Base-by-base conservation (phyloP, 1,140 invertebrate species). In the Kradibia gibbosae region DNA sequence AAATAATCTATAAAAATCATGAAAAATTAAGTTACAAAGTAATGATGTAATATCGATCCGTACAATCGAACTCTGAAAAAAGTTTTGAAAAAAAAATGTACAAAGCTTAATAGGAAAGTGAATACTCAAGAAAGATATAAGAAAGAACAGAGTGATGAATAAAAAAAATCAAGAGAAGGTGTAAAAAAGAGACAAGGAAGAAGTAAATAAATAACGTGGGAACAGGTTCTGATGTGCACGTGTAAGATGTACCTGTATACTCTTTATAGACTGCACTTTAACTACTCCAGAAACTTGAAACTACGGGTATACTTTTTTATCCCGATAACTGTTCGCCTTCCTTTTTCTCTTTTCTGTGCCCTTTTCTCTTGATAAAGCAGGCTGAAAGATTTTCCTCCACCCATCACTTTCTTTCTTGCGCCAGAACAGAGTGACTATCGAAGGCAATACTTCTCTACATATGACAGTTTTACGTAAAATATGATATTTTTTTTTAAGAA, bases 191-290 rank as follows among this genome's bases (percentile, higher is more conserved):
- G 55, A 34, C 17, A 28, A 57, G 42, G 28, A 45, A 71, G 39
- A 50, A 82, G 70, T 78, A 62, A 82, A 82, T 82, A 82, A 82
- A 57, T 82, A 78, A 78, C 81, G 81, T 73, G 81, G 75, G 75
- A 82, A 78, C 60, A 57, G 74, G 55, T 28, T 70, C 55, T 50
- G 25, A 70, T 79, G 78, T 50, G 34, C 71, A 55, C 72, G 22
- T 20, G 36, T 8, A 25, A 10, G 55, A 34, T 73, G n/a, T 57
- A 34, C 25, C 45, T 50, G 60, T 55, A 39, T 28, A 34, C 67
- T 82, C 57, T 36, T 72, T 82, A 82, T 78, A 82, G 55, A 82
- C 81, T 78, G 81, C 76, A 82, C 81, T 82, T 82, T 78, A 82
- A 82, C 81, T 82, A 78, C 80, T 71, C 50, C 15, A 55, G 42